These are phyloP conservation scores for Lethrus apterus DNA, from an alignment of 1,140 invertebrate species.

Conservation along the genomic window DNA sequence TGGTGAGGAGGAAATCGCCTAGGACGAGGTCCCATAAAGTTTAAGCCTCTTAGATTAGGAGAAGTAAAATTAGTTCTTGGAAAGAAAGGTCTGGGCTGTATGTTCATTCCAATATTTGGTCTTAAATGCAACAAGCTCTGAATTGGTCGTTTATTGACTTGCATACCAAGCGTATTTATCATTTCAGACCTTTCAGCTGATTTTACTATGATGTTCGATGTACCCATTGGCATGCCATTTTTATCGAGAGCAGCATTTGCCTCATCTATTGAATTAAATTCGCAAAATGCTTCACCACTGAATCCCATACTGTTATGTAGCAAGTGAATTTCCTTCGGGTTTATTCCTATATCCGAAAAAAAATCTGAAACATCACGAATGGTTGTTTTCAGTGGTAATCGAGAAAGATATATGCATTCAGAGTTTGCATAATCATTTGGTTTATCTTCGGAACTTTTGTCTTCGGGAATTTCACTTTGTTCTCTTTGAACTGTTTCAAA, in stretches of 20 bases:
- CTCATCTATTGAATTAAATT: constrained; percentile 64
- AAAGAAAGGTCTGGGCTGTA: constrained; percentile 14
- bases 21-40: constrained; percentile 29
- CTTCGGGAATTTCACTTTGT: constrained; percentile 31
- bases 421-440: constrained; percentile 28
- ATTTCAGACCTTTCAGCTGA: constrained; percentile 56
- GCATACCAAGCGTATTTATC: constrained; percentile 23
- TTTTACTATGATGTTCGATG: constrained; percentile 56
- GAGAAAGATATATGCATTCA: constrained; percentile 65
- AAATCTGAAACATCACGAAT: constrained; percentile 75
- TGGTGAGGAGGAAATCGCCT: constrained; percentile 17
- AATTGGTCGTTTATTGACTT: not conserved
- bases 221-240: constrained; percentile 59
- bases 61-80: constrained; percentile 15
- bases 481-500: constrained; percentile 48
- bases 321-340: constrained; percentile 70
- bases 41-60: constrained; percentile 33
- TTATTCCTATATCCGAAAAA: constrained; percentile 66
- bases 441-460: constrained; percentile 16
- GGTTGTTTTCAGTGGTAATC: constrained; percentile 63
- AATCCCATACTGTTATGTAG: constrained; percentile 53
- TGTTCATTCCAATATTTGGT: not conserved
- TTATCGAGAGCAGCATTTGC: constrained; percentile 62
- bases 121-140: not conserved
- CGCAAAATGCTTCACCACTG: constrained; percentile 78